Evolutionary conservation across 2,113 vertebrate species (phyloP), one percentile per base, ranked within the genome.

Genomic region (Platycercus adscitus): DNA sequence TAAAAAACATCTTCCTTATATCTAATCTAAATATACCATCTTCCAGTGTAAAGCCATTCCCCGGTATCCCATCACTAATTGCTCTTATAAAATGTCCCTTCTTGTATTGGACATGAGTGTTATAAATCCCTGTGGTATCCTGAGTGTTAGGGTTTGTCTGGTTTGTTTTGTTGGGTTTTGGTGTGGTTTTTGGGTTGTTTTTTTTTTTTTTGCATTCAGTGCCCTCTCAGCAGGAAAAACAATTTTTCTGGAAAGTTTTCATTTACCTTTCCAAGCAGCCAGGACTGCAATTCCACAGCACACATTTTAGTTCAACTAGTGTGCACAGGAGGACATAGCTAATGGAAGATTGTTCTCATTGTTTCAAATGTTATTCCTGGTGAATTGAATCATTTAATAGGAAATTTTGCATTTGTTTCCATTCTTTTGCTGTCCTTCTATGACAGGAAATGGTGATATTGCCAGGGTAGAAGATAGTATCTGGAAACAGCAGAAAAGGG

Each of bases 381-480:
- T 86, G 86, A 93, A 86, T 41, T 56, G 39, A 84, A 81, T 60
- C 44, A 44, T 61, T 89, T 44, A 71, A 28, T 41, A 81, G 73
- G 89, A 95, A 93, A 93, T 82, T 87, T 85, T 76, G 33, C 44
- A 64, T 76, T 84, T 81, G 26, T 79, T 96, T 92, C 68, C 64
- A 33, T 86, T 49, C 25, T 91, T 89, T 92, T 81, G 13, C 43
- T 81, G 23, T 47, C 29, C 35, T 89, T 75, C 60, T 89, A n/a
- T 93, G 78, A 44, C 83, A 81, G 43, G 60, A 92, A 93, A 87
- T 58, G 64, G 33, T 55, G 1, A 0, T 71, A 55, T 24, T 89
- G 61, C 52, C 77, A 65, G 39, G 29, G 47, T n/a, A 55, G 33
- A 81, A 71, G 29, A 50, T 2, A 86, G 29, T 29, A 78, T 81